These are phyloP conservation scores for Clepsis dumicolana DNA, from an alignment of 2,888 invertebrate genomes.

Conservation along the genomic window DNA sequence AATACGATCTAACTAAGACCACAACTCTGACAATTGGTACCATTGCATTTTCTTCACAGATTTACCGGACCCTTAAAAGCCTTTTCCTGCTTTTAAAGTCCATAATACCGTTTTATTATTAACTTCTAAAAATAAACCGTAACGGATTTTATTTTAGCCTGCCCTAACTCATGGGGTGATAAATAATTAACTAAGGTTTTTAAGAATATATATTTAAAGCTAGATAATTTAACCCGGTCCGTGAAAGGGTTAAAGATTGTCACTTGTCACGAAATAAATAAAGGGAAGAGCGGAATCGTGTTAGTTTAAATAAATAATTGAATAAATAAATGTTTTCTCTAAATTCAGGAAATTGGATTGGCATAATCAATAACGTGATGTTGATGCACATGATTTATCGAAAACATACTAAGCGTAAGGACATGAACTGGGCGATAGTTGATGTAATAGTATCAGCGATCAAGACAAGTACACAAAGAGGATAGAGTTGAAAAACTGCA, in stretches of 20 bases:
- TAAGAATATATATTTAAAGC: conserved; percentile 75
- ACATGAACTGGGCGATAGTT: no score
- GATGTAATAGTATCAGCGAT: no score
- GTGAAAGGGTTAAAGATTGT: conserved; percentile 78
- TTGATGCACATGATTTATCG: no score
- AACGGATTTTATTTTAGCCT: conserved; percentile 52
- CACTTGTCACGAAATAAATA: conserved; percentile 70
- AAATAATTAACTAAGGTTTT: conserved; percentile 73
- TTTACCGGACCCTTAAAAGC: conserved; percentile 34
- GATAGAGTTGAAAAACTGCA: no score
- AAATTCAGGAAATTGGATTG: neutral
- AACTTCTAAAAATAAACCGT: conserved; percentile 38
- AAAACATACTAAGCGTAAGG: no score
- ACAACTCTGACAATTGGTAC: neutral
- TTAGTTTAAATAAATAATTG: conserved; percentile 53
- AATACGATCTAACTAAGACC: neutral
- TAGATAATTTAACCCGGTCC: conserved; percentile 70
- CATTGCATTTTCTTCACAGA: conserved; percentile 25
- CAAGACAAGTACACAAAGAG: no score
- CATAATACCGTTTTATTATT: conserved; percentile 42
- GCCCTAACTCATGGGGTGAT: conserved; percentile 59
- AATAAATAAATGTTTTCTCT: conserved; percentile 32
- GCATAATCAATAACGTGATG: no score
- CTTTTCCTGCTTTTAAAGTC: conserved; percentile 39
- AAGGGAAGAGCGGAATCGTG: conserved; percentile 67